A percentile compares a stretch with the other conserved stretches of the same genome.
Evolutionary conservation across 2,888 invertebrate species (phyloP).

Genomic region (Bedellia somnulentella): DNA sequence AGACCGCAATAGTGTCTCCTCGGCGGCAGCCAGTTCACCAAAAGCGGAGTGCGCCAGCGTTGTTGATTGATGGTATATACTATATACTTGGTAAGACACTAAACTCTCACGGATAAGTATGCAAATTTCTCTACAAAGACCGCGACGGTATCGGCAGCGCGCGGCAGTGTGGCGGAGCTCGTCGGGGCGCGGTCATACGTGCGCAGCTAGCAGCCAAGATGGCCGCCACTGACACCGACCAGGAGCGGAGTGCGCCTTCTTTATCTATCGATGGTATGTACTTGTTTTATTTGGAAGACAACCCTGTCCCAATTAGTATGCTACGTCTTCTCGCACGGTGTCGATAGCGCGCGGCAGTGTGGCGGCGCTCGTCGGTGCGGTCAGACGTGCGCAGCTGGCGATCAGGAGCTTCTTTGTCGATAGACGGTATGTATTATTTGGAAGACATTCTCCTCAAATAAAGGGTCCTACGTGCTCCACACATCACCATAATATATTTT

Average conservation of each 20-base stretch:
- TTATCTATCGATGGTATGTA: no score
- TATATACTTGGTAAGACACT: no score
- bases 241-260: constrained; percentile 26
- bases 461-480: no score
- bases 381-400: constrained; percentile 18
- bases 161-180: constrained; percentile 16
- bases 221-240: constrained; percentile 26
- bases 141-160: constrained; percentile 37
- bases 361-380: constrained; percentile 17
- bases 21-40: no score
- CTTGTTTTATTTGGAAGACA: no score
- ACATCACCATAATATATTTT: no score
- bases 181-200: constrained; percentile 15
- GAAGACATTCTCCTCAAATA: background rate
- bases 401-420: constrained; percentile 32
- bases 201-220: constrained; percentile 26
- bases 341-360: constrained; percentile 14
- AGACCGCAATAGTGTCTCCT: no score
- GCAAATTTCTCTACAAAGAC: constrained; percentile 71
- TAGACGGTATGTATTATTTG: constrained; percentile 20
- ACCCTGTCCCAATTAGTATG: constrained; percentile 65
- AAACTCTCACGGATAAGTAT: constrained; percentile 64
- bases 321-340: constrained; percentile 69
- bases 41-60: no score
- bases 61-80: no score